phyloP scores from a whole-genome alignment of 1,140 invertebrate species.

The Pseudachorutes palmiensis region DNA sequence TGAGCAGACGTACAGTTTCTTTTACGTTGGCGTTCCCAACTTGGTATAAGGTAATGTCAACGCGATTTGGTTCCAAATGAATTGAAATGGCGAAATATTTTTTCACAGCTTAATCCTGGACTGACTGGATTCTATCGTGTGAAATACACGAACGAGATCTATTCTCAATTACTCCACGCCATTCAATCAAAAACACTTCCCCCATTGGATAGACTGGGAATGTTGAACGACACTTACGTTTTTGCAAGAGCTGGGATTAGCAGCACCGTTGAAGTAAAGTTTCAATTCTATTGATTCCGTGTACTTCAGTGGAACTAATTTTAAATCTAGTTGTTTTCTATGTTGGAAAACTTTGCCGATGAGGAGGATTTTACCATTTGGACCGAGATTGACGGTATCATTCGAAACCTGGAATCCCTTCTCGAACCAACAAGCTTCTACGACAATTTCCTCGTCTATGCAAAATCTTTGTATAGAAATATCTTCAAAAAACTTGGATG shows the following conservation, averaged over 20 bases:
- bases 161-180: slow-evolving; percentile 19
- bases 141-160: slow-evolving; percentile 17
- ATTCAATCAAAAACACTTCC: slow-evolving; percentile 16
- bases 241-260: slow-evolving; percentile 10
- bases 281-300: too few species aligned
- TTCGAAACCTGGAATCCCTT: neutral
- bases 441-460: slow-evolving; percentile 6
- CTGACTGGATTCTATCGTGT: slow-evolving; percentile 18
- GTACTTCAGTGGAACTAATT: too few species aligned
- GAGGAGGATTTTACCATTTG: neutral
- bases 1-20: slow-evolving; percentile 11
- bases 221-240: slow-evolving; percentile 21
- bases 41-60: slow-evolving; percentile 10
- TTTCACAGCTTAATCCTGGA: slow-evolving; percentile 21
- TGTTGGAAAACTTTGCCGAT: neutral
- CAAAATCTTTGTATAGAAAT: slow-evolving; percentile 6
- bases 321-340: too few species aligned
- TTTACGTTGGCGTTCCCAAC: slow-evolving; percentile 2
- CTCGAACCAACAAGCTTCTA: neutral
- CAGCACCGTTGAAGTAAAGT: neutral
- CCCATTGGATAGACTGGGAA: slow-evolving; percentile 16
- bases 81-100: too few species aligned
- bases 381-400: neutral
- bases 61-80: too few species aligned
- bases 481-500: slow-evolving; percentile 17